phyloP scores from a whole-genome alignment of 2,113 vertebrate genomes.

The Holacanthus passer region DNA sequence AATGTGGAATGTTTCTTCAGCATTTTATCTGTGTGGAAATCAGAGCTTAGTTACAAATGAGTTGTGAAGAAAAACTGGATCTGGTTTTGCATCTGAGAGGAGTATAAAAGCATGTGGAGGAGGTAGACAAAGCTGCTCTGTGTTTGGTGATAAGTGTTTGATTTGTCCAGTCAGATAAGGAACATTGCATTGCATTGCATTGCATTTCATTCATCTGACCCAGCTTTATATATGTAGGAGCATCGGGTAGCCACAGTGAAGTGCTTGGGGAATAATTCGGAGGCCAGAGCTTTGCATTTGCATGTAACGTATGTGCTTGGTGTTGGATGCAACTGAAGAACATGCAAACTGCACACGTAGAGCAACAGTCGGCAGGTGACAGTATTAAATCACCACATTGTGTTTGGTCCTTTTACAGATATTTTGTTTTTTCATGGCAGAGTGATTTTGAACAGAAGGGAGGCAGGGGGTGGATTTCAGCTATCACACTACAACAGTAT shows the following conservation, averaged over 20 bases:
- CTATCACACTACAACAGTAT: not conserved
- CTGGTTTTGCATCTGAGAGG: not conserved
- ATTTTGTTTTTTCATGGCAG: not conserved
- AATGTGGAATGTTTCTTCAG: not conserved
- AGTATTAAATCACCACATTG: too few species aligned
- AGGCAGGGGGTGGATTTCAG: not conserved
- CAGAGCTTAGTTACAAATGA: not conserved
- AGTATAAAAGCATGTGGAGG: not conserved
- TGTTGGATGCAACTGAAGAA: not conserved
- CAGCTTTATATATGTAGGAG: not conserved
- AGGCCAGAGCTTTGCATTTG: too few species aligned
- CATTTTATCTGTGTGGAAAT: not conserved
- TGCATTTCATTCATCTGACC: not conserved
- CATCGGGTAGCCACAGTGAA: not conserved
- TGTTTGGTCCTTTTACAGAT: not conserved
- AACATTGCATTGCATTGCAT: not conserved
- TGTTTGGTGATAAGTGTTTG: conserved; percentile 5
- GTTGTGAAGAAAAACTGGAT: not conserved
- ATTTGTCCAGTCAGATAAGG: not conserved
- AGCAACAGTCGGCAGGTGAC: not conserved
- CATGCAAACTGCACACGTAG: not conserved
- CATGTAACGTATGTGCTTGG: not conserved
- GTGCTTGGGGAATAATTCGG: not conserved
- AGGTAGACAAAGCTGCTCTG: not conserved
- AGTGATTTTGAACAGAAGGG: not conserved